A percentile compares a stretch with the other conserved stretches of the same genome.
phyloP scores from a whole-genome alignment of 2,888 invertebrate species.

The Ceramica pisi region DNA sequence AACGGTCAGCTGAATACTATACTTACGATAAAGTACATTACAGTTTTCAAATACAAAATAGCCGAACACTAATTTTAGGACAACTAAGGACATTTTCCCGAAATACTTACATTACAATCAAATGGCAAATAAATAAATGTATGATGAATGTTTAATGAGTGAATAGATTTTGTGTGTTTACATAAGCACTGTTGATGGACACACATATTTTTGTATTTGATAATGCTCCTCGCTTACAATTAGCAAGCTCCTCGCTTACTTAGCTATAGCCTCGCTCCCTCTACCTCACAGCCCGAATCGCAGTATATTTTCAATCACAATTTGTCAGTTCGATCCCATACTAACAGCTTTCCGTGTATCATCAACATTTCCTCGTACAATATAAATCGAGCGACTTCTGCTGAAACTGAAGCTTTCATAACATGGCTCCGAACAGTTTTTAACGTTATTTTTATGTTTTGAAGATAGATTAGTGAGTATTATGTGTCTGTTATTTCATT shows the following conservation, averaged over 20 bases:
- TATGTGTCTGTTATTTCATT: conserved; percentile 33
- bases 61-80: too few species aligned
- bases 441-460: conserved; percentile 36
- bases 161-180: too few species aligned
- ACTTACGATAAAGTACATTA: too few species aligned
- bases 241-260: conserved; percentile 1
- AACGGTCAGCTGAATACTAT: too few species aligned
- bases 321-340: conserved; percentile 36
- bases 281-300: conserved; percentile 54
- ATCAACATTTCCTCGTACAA: conserved; percentile 53
- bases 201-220: background rate
- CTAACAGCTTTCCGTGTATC: conserved; percentile 44
- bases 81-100: background rate
- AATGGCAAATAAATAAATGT: too few species aligned
- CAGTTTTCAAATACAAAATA: too few species aligned
- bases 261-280: conserved; percentile 58
- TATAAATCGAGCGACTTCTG: conserved; percentile 53
- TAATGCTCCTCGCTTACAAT: background rate
- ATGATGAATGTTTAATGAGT: too few species aligned
- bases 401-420: conserved; percentile 60
- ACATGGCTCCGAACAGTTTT: conserved; percentile 40
- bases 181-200: background rate
- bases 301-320: conserved; percentile 63
- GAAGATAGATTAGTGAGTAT: conserved; percentile 49
- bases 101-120: background rate